Evolutionary conservation across 1,140 invertebrate species (phyloP), one percentile per base, ranked within the genome.

Genomic region (Cyclina sinensis): DNA sequence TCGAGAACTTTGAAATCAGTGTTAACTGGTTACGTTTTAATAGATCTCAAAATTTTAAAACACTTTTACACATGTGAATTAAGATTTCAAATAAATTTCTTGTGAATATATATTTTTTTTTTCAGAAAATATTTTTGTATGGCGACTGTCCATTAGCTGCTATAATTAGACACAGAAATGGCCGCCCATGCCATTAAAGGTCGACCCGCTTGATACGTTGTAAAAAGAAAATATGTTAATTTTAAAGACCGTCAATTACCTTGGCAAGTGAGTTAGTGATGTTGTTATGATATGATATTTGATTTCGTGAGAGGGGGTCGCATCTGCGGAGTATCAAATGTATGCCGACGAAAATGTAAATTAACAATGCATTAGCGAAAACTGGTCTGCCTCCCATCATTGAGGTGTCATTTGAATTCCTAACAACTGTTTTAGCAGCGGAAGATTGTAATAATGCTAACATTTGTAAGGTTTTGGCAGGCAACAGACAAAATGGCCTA

Each of bases 331-430:
- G 21, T 37, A 78, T 78, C 74, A 78, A 51, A 78, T 35, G 30
- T 51, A 48, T 78, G 3, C 46, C 27, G n/a, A 51, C 7, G 74
- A 78, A 78, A 78, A 54, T 78, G 27, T 78, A 78, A 78, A 78
- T 78, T 78, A 78, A 78, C 74, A 78, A 78, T 51, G 30, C 74
- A 78, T 78, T 78, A 78, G 74, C 0, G 74, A 54, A 35, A 78
- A 30, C 32, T 32, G 18, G 74, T 27, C 74, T 78, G 74, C 37
- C 54, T 46, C 43, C 48, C 48, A 78, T 78, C 74, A 78, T 16
- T 51, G 27, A 32, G 43, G 74, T 78, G 74, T 78, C 74, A 78
- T 54, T 78, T 35, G 74, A 78, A 78, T 78, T 51, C 74, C 74
- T 7, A 32, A 21, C 74, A 21, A 51, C 43, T 78, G 43, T 78